Evolutionary conservation across 2,113 vertebrate species (phyloP), one percentile per base, ranked within the genome.

Genomic region (Fukomys damarensis): DNA sequence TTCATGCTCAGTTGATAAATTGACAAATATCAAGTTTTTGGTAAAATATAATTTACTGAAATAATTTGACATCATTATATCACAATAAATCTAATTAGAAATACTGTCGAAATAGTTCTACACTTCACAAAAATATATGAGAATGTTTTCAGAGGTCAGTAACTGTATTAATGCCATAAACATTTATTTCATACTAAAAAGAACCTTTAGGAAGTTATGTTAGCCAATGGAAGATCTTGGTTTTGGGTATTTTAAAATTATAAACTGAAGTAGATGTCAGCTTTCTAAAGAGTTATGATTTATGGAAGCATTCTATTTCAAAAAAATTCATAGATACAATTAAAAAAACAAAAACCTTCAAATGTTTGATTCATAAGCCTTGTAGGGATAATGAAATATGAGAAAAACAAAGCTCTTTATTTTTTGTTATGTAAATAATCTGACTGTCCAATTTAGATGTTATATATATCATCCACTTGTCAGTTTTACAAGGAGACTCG

Each of bases 81-180:
- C 7, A 4, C 82, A 65, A 49, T 76, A 93, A 93, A 94, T 97
- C 84, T 92, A 97, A 83, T 85, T 95, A 59, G 14, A 97, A 97
- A 95, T 96, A 61, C 30, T 80, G 81, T 0, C 72, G 72, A 95
- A 96, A 92, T 96, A 13, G 8, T 54, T 66, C 14, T 13, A 76
- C 20, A 80, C 54, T 17, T 32, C 2, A n/a, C 83, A 46, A 91
- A 19, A 80, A 41, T 93, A n/a, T n/a, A 65, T 20, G 17, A 9
- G 17, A 84, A 91, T 20, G 6, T 82, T 96, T 94, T 52, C 43
- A 82, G 26, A 17, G 24, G 7, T 86, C 91, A 52, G 46, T 52
- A 91, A 59, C 81, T 89, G 94, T 89, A 63, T 52, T 96, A 35
- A 88, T 17, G 52, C 7, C 49, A 14, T 0, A 32, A 9, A 9